Base-by-base conservation (phyloP, 2,888 invertebrate genomes). In the Imbricaverruca yamaguchii region DNA sequence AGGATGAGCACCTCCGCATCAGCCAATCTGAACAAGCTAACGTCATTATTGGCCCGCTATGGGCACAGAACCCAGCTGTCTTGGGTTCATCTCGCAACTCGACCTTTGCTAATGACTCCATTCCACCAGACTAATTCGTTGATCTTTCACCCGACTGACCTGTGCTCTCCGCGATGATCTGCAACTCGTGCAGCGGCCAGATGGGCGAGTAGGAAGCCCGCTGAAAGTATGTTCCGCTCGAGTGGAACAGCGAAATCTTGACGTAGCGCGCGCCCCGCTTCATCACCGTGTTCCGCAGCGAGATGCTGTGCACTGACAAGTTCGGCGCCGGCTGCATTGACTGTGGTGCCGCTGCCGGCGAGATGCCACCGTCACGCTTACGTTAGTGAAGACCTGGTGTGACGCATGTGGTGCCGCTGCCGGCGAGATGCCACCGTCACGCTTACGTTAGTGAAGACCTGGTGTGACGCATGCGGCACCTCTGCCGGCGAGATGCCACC, bases 111-210 rank as follows among this genome's bases (percentile, higher is more conserved):
- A 39, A 39, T 39, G 39, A 4, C 4, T 39, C 39, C 39, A 39
- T 39, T 39, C 39, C 39, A 39, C 39, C 39, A 1, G 39, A 39
- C 39, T 4, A 1, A 39, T 39, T 39, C 39, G 39, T 39, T 39
- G 39, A 39, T 4, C 39, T 39, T 39, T 39, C 39, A 39, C 39
- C 39, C 39, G 39, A 39, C 39, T 55, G 3, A 55, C 74, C 74
- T 9, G 53, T 74, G 74, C 74, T 74, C 21, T 74, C 53, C 0
- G 74, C 74, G 74, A 74, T 18, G 21, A 74, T 74, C 55, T 74
- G 74, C 74, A 74, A 55, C n/a, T 74, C 74, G n/a, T 74, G 74
- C 8, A 74, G 74, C 18, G 74, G 74, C 74, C 74, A 74, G 21
- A 74, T 55, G 74, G 74, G 74, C 4, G 74, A 74, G 74, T 55